Percentiles rank a stretch among this genome's conserved stretches.
phyloP scores from a whole-genome alignment of 2,888 invertebrate genomes.

The Eupeodes luniger region DNA sequence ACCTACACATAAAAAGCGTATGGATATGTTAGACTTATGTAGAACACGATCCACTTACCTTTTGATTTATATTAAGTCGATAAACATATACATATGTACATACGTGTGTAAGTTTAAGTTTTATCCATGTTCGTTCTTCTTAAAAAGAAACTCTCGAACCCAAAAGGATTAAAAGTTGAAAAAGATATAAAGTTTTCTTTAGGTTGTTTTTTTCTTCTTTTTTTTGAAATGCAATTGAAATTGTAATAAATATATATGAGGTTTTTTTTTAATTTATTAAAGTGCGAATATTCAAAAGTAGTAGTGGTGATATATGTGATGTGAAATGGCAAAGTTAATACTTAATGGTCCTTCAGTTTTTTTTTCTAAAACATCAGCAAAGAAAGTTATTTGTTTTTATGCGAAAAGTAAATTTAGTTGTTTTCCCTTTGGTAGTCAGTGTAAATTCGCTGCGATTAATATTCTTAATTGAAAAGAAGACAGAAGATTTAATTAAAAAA shows the following conservation, averaged over 20 bases:
- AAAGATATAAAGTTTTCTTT: conserved; percentile 2
- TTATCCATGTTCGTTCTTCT: background rate
- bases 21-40: background rate
- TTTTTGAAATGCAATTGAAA: conserved; percentile 19
- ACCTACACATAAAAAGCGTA: background rate
- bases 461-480: conserved; percentile 15
- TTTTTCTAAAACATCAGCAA: background rate
- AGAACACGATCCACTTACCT: conserved; percentile 1
- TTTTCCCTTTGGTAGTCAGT: background rate
- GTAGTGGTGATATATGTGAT: background rate
- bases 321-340: conserved; percentile 20
- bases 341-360: conserved; percentile 20
- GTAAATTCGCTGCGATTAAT: conserved; percentile 20
- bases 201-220: background rate
- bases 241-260: conserved; percentile 11
- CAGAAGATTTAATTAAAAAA: background rate
- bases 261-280: conserved; percentile 36
- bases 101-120: background rate
- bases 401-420: background rate
- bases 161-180: conserved; percentile 10
- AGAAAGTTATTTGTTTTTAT: conserved; percentile 2
- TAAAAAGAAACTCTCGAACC: background rate
- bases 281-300: conserved; percentile 19
- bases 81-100: background rate
- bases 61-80: background rate